Evolutionary conservation across 2,888 invertebrate genomes (phyloP), one percentile per base, ranked within the genome.

Genomic region (Latheticus oryzae): DNA sequence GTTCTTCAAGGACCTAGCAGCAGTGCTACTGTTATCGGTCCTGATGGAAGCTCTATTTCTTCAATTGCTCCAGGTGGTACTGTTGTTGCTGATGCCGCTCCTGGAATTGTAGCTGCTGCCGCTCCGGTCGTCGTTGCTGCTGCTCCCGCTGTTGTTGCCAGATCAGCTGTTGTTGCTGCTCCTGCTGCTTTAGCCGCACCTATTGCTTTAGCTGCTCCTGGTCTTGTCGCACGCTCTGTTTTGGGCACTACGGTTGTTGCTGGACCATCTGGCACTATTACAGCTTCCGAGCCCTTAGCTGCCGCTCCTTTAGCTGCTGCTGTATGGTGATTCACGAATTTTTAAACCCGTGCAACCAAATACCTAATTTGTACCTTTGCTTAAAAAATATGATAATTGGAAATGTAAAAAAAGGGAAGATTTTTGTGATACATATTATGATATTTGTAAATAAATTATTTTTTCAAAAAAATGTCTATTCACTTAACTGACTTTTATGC

Each of bases 41-140:
- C 56, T 11, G 60, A 51, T 15, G 60, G 55, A 5, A 50, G 51
- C 26, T 12, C 43, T 7, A 56, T 51, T 16, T 45, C 47, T 4
- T 42, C 54, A 2, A 19, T 35, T 23, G 42, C 58, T 26, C 58
- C 58, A 1, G 58, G 54, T 5, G 58, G 50, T 19, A 74, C 76
- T 43, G 76, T 76, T n/a, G 78, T 78, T 51, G 71, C 70, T 45
- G 67, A 69, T 61, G 48, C 77, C 5, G 16, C 26, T 0, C 51
- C 59, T 11, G 57, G 32, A 13, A 38, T 58, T 28, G 55, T 48
- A 5, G 51, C 55, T 19, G 54, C 50, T 24, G 48, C 40, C 62
- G 74, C 75, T 33, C 54, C 61, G 17, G 55, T 72, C 42, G 76
- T 77, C 11, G 51, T 32, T 23, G 51, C 58, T 40, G 15, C 53